Percentiles rank a stretch among this genome's conserved stretches.
Evolutionary conservation across 2,888 invertebrate species (phyloP).

Genomic region (Sceliomorpha sp.): DNA sequence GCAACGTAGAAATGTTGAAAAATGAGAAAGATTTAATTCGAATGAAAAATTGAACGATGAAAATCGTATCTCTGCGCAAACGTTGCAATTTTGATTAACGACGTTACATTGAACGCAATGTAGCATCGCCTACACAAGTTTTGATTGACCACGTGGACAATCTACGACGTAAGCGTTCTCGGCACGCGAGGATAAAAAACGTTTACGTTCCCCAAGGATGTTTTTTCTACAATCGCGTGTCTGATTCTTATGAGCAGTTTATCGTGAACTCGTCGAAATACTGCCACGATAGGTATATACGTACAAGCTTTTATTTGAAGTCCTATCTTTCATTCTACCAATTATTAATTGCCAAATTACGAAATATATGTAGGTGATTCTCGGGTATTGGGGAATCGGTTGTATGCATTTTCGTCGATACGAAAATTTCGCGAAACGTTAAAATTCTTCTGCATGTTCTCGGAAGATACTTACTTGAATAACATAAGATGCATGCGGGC

Average conservation of each 20-base stretch:
- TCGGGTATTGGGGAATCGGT: too few species aligned
- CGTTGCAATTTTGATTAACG: slow-evolving; percentile 30
- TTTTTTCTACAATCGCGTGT: slow-evolving; percentile 49
- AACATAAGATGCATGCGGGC: too few species aligned
- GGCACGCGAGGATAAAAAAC: slow-evolving; percentile 64
- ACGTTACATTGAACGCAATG: slow-evolving; percentile 25
- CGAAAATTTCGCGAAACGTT: too few species aligned
- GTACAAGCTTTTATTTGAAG: slow-evolving; percentile 24
- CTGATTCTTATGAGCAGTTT: slow-evolving; percentile 53
- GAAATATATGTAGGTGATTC: too few species aligned
- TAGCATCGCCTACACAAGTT: slow-evolving; percentile 42
- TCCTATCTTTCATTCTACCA: slow-evolving; percentile 9
- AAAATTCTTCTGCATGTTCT: too few species aligned
- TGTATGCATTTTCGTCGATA: too few species aligned
- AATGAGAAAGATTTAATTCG: too few species aligned
- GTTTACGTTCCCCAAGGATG: slow-evolving; percentile 57
- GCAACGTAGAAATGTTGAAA: too few species aligned
- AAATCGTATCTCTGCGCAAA: too few species aligned
- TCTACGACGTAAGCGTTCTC: slow-evolving; percentile 57
- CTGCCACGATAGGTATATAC: too few species aligned
- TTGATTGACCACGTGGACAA: slow-evolving; percentile 63
- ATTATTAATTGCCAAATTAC: background rate
- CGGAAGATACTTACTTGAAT: too few species aligned
- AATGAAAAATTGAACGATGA: too few species aligned
- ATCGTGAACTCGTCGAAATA: slow-evolving; percentile 44